These are phyloP conservation scores for Brassicogethes aeneus DNA, from an alignment of 2,888 invertebrate species.

Conservation along the genomic window DNA sequence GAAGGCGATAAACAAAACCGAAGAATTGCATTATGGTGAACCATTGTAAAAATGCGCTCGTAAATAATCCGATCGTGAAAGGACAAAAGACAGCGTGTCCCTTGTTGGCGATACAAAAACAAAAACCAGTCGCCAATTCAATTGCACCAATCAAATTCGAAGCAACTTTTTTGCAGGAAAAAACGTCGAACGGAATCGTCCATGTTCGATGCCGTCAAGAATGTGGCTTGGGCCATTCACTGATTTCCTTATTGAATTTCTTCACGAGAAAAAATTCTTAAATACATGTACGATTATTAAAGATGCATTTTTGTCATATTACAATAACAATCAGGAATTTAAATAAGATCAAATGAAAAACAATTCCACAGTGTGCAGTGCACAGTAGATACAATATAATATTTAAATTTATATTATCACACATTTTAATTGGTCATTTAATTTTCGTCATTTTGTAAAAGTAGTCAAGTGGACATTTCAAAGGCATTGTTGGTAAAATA, in stretches of 20 bases:
- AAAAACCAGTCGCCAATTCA: slow-evolving; percentile 38
- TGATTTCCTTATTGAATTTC: slow-evolving; percentile 22
- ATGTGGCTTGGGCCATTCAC: slow-evolving; percentile 16
- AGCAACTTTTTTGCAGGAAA: slow-evolving; percentile 27
- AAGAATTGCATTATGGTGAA: slow-evolving; percentile 18
- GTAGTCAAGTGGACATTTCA: too few species aligned
- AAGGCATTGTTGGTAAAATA: too few species aligned
- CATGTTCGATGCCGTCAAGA: slow-evolving; percentile 24
- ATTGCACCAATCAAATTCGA: slow-evolving; percentile 37
- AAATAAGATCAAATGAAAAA: too few species aligned
- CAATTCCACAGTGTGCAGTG: too few species aligned
- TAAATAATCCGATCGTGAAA: slow-evolving; percentile 26
- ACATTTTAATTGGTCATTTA: too few species aligned
- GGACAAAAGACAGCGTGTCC: slow-evolving; percentile 29
- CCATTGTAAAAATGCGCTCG: slow-evolving; percentile 20
- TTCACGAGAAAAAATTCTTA: too few species aligned
- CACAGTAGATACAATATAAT: too few species aligned
- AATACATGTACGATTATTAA: too few species aligned
- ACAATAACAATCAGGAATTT: too few species aligned
- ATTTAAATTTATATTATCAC: too few species aligned
- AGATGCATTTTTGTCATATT: too few species aligned
- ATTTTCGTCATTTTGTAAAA: too few species aligned
- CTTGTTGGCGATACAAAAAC: slow-evolving; percentile 20
- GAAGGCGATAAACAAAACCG: slow-evolving; percentile 12
- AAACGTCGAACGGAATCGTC: slow-evolving; percentile 22